These are phyloP conservation scores for Melanotus villosus DNA, from an alignment of 2,888 invertebrate genomes.

Conservation along the genomic window DNA sequence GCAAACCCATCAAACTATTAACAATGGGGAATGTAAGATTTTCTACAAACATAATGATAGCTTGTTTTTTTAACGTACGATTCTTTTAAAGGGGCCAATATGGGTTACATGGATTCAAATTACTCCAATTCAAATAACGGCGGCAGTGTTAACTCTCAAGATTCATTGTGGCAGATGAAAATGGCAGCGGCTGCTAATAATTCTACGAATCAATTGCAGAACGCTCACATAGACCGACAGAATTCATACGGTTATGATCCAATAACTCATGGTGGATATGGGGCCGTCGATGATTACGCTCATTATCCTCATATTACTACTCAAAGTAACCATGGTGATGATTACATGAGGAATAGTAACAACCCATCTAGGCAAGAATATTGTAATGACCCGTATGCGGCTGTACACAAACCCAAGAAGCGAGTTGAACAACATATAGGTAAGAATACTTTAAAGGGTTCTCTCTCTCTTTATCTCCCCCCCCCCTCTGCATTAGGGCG, in stretches of 20 bases:
- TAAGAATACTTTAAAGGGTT: too few relatives aligned
- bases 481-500: too few relatives aligned
- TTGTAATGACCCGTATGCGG: conserved; percentile 90
- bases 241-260: conserved; percentile 85
- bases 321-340: conserved; percentile 77
- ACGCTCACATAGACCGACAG: conserved; percentile 76
- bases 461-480: too few relatives aligned
- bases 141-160: conserved; percentile 95
- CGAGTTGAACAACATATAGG: conserved; percentile 90
- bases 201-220: conserved; percentile 74
- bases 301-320: conserved; percentile 85
- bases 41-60: too few relatives aligned
- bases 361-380: conserved; percentile 90
- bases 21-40: conserved; percentile 87
- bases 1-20: conserved; percentile 79
- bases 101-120: conserved; percentile 93
- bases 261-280: conserved; percentile 86
- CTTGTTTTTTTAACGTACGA: background rate
- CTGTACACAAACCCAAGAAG: conserved; percentile 92
- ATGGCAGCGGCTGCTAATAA: conserved; percentile 84
- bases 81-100: conserved; percentile 81
- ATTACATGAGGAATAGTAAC: conserved; percentile 83
- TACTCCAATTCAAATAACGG: conserved; percentile 95
- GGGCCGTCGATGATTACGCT: conserved; percentile 87
- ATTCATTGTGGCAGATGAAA: conserved; percentile 95